Conservation (phyloP, 2,888 invertebrate genomes). For the Sepioteuthis lessoniana region DNA sequence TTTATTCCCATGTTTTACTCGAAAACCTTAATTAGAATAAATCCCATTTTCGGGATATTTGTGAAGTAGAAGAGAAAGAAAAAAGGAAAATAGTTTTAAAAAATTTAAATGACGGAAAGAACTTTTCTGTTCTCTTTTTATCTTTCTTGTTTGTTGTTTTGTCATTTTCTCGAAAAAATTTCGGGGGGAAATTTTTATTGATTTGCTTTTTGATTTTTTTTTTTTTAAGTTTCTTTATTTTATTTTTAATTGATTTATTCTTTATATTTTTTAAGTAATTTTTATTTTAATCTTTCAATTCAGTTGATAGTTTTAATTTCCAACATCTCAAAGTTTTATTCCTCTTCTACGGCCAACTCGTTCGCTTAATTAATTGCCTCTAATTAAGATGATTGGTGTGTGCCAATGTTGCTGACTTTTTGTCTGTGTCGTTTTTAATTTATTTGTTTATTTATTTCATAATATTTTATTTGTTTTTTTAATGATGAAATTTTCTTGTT, state of each 20-base stretch:
- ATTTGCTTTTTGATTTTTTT: background rate
- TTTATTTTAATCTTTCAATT: background rate
- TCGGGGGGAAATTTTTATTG: background rate
- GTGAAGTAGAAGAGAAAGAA: background rate
- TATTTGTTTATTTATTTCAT: background rate
- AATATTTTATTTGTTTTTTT: background rate
- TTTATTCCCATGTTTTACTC: background rate
- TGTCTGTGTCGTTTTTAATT: background rate
- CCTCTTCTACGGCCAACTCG: background rate
- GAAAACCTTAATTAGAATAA: background rate
- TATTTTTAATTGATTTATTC: background rate
- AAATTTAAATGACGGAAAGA: no score
- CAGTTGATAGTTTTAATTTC: background rate
- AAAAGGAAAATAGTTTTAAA: no score
- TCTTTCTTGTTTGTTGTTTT: background rate
- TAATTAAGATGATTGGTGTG: background rate
- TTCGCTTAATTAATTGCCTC: conserved; percentile 16
- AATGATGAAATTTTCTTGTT: background rate
- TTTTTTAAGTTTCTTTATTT: no score
- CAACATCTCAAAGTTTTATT: background rate
- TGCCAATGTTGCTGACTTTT: background rate
- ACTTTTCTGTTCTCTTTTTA: background rate
- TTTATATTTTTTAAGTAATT: background rate
- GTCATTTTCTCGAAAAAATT: background rate
- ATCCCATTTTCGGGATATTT: background rate